These are phyloP conservation scores for Caenorhabditis virilis DNA, from an alignment of 2,888 invertebrate genomes.

Conservation along the genomic window DNA sequence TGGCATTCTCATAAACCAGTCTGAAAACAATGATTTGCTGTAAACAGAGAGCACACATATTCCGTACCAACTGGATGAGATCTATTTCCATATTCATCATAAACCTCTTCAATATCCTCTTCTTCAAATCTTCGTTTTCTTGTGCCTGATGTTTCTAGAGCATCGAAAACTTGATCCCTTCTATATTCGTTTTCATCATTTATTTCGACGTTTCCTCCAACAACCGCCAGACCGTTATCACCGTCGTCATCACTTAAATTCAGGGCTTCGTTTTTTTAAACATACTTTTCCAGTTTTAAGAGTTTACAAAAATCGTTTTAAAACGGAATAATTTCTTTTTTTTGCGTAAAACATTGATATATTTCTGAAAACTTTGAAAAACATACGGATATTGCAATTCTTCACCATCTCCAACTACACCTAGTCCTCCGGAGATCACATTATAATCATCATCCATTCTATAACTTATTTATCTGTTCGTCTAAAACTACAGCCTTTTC, in stretches of 20 bases:
- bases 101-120: conserved; percentile 24
- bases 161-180: conserved; percentile 8
- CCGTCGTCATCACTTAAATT: conserved; percentile 21
- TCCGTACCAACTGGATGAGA: conserved; percentile 29
- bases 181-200: conserved; percentile 7
- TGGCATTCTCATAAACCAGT: conserved; percentile 33
- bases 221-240: conserved; percentile 12
- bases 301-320: no score
- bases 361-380: no score
- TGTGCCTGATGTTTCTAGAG: conserved; percentile 20
- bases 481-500: not conserved
- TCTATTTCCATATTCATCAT: conserved; percentile 18
- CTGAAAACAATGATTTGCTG: conserved; percentile 9
- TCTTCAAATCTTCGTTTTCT: conserved; percentile 19
- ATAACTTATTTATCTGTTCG: not conserved
- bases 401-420: conserved; percentile 14
- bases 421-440: conserved; percentile 22
- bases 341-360: no score
- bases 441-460: conserved; percentile 43
- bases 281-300: no score
- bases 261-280: not conserved
- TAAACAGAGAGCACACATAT: not conserved
- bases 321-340: no score
- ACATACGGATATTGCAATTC: conserved; percentile 40
- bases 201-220: not conserved